Evolutionary conservation across 2,113 vertebrate genomes (phyloP).

Genomic region (Callipepla californica): DNA sequence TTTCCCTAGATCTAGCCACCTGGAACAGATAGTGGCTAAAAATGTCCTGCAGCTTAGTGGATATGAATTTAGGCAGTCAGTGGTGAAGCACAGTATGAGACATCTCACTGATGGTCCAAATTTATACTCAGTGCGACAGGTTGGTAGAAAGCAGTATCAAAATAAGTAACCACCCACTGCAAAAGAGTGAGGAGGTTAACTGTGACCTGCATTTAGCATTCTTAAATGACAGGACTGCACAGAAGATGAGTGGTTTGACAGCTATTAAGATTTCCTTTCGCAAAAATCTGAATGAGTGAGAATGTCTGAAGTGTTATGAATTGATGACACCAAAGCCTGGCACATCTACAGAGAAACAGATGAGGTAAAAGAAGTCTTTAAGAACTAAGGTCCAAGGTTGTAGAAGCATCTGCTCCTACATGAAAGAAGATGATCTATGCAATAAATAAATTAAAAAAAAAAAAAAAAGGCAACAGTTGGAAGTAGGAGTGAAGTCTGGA

Average conservation of each 20-base stretch:
- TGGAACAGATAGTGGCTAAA: neutral
- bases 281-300: slow-evolving; percentile 1
- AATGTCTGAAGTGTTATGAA: neutral
- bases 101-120: neutral
- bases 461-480: neutral
- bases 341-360: neutral
- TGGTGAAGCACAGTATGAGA: neutral
- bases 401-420: neutral
- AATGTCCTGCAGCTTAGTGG: neutral
- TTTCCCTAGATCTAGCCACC: neutral
- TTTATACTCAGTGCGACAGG: neutral
- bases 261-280: neutral
- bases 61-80: neutral
- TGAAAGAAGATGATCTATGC: neutral
- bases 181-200: neutral
- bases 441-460: too few species aligned
- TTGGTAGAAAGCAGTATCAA: neutral
- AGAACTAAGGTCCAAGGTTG: neutral
- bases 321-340: neutral
- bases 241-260: neutral
- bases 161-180: neutral
- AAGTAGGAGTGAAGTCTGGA: neutral
- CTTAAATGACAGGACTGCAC: neutral
- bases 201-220: neutral
- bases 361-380: neutral